Evolutionary conservation across 2,113 vertebrate genomes (phyloP).

Genomic region (Carassius auratus): DNA sequence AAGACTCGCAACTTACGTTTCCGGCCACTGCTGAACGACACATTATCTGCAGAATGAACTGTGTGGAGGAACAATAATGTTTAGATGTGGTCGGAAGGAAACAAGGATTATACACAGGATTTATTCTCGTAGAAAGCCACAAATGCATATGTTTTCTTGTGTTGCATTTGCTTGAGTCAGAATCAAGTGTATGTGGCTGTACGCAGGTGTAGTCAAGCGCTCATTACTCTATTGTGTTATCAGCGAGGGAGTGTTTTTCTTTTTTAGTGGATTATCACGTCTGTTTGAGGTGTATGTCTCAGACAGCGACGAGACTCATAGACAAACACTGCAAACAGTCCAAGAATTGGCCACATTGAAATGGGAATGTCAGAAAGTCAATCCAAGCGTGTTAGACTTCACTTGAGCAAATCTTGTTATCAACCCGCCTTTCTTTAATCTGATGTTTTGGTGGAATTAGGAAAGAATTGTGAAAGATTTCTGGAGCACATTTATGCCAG

Average conservation of each 20-base stretch:
- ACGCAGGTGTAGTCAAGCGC: neutral
- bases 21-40: neutral
- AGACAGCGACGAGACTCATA: neutral
- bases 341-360: neutral
- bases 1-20: neutral
- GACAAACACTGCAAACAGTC: neutral
- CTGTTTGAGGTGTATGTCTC: constrained; percentile 1
- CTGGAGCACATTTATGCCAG: neutral
- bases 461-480: neutral
- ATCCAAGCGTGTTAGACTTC: neutral
- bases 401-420: neutral
- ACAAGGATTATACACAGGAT: no score
- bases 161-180: neutral
- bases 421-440: neutral
- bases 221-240: neutral
- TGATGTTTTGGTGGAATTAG: neutral
- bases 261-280: neutral
- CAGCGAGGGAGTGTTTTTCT: neutral
- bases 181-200: neutral
- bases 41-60: neutral
- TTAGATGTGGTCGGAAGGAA: neutral
- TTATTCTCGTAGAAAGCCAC: neutral
- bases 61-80: no score
- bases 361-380: neutral
- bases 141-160: neutral